A percentile compares a stretch with the other conserved stretches of the same genome.
phyloP scores from a whole-genome alignment of 2,113 vertebrate genomes.

The Procavia capensis region DNA sequence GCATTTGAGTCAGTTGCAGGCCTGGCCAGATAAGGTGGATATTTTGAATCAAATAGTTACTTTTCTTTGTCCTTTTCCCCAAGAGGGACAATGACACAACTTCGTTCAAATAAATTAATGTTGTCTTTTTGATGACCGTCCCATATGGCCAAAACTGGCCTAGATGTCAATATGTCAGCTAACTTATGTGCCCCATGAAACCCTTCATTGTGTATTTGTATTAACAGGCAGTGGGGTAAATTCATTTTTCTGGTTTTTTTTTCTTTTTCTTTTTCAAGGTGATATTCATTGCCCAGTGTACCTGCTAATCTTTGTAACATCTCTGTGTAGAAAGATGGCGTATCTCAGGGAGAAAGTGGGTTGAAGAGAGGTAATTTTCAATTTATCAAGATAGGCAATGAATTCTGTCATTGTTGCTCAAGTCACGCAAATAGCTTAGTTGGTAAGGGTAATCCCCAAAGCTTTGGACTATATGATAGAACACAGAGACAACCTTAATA shows the following conservation, averaged over 20 bases:
- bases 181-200: background rate
- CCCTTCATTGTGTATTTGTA: slow-evolving; percentile 26
- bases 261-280: too few species aligned
- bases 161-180: slow-evolving; percentile 15
- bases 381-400: background rate
- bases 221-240: background rate
- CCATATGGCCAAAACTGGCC: slow-evolving; percentile 53
- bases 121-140: slow-evolving; percentile 51
- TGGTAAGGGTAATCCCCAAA: background rate
- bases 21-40: slow-evolving; percentile 4
- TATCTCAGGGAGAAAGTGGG: background rate
- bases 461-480: background rate
- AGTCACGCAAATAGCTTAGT: background rate
- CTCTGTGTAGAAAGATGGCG: background rate
- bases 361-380: background rate
- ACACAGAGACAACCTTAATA: background rate
- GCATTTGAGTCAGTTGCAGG: slow-evolving; percentile 29
- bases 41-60: slow-evolving; percentile 36
- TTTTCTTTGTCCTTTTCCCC: slow-evolving; percentile 32
- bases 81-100: slow-evolving; percentile 67
- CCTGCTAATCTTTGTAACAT: background rate
- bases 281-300: slow-evolving; percentile 53
- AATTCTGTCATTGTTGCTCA: background rate
- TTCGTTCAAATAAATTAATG: slow-evolving; percentile 75
- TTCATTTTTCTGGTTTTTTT: slow-evolving; percentile 3